These are phyloP conservation scores for Eupithecia subfuscata DNA, from an alignment of 2,888 invertebrate species.

Conservation along the genomic window DNA sequence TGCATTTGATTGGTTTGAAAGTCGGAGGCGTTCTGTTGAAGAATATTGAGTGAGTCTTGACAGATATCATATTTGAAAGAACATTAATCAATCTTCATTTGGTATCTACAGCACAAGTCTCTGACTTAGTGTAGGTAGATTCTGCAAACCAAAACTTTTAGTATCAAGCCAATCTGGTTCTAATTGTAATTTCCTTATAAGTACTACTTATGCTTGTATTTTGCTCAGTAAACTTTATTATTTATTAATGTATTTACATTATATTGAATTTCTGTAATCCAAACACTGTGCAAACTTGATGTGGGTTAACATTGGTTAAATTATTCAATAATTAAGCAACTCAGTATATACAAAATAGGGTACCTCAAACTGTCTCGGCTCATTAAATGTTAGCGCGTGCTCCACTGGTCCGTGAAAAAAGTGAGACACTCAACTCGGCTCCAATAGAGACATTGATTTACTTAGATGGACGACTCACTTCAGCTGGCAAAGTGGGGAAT, in stretches of 20 bases:
- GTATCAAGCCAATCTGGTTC: not conserved
- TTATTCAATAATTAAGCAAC: conserved; percentile 39
- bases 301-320: conserved; percentile 28
- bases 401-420: conserved; percentile 61
- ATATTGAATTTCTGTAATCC: not conserved
- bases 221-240: not conserved
- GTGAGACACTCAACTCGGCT: conserved; percentile 51
- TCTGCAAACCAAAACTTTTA: not conserved
- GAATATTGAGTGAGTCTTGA: not conserved
- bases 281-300: not conserved
- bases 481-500: conserved; percentile 29
- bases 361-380: conserved; percentile 57
- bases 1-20: not conserved
- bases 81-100: not conserved
- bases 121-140: not conserved
- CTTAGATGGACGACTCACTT: conserved; percentile 34
- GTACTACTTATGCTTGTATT: not conserved
- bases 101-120: not conserved
- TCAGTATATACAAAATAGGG: conserved; percentile 37
- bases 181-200: not conserved
- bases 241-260: not conserved
- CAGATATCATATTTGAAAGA: not conserved
- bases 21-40: not conserved
- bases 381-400: conserved; percentile 61
- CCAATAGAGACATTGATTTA: conserved; percentile 62